phyloP scores from a whole-genome alignment of 2,797 vertebrate species.

The Sebastes paucispinis region DNA sequence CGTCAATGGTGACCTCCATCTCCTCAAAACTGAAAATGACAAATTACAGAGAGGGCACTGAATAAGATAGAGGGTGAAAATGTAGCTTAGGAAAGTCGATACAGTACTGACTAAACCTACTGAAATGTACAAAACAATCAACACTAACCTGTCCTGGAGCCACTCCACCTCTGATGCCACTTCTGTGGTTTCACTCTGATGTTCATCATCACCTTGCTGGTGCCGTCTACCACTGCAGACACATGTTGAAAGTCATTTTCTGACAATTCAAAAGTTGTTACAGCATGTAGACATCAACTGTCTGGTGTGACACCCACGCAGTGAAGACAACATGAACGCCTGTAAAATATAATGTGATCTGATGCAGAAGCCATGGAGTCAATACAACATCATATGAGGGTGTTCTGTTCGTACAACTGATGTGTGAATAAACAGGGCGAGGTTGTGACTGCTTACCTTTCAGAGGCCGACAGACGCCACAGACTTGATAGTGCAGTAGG shows the following conservation, averaged over 20 bases:
- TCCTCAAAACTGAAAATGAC: conserved; percentile 14
- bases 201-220: neutral
- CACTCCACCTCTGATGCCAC: neutral
- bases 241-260: neutral
- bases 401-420: neutral
- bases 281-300: neutral
- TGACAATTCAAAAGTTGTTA: neutral
- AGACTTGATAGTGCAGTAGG: neutral
- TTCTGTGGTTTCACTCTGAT: neutral
- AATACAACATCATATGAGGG: neutral
- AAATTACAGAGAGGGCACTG: neutral
- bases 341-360: neutral
- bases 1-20: conserved; percentile 12
- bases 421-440: neutral
- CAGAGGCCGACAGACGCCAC: neutral
- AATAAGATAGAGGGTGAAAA: neutral
- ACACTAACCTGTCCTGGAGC: neutral
- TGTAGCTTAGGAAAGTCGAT: neutral
- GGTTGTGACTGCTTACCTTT: neutral
- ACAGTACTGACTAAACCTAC: neutral
- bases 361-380: neutral
- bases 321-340: neutral
- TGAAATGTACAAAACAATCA: neutral
- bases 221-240: neutral
- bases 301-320: neutral